phyloP scores from a whole-genome alignment of 2,113 vertebrate genomes.

The Lophotis ruficrista region DNA sequence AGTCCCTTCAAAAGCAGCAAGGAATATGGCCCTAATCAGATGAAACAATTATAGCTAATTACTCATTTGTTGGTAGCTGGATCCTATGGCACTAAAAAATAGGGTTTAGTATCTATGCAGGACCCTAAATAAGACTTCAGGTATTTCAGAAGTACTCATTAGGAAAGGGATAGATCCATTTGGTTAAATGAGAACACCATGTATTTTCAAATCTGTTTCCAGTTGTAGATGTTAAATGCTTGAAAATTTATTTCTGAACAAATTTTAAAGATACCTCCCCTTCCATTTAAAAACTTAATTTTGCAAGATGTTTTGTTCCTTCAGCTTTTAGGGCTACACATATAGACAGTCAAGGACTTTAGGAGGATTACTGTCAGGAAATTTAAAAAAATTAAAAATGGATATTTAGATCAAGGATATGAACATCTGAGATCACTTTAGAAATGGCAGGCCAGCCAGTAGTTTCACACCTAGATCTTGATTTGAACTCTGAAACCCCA shows the following conservation, averaged over 20 bases:
- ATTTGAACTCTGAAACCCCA: constrained; percentile 35
- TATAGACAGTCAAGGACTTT: neutral
- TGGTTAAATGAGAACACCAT: neutral
- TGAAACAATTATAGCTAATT: neutral
- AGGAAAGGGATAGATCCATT: neutral
- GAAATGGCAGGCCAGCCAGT: neutral
- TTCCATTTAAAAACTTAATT: neutral
- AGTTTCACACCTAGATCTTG: neutral
- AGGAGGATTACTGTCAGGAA: neutral
- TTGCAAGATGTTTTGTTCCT: neutral
- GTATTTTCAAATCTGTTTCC: neutral
- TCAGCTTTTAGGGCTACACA: neutral
- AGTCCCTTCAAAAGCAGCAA: neutral
- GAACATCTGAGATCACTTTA: neutral
- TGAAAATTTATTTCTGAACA: neutral
- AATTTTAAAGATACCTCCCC: neutral
- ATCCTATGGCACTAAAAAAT: neutral
- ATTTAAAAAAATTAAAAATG: neutral
- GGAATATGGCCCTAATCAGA: neutral
- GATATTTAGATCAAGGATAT: neutral
- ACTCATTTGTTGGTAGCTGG: no score
- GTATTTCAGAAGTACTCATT: neutral
- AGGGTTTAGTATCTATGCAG: neutral
- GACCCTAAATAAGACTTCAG: neutral
- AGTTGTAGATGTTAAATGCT: neutral